A percentile compares a stretch with the other conserved stretches of the same genome.
These are phyloP conservation scores for Drosophila pegasa DNA, from an alignment of 2,888 invertebrate species.

Conservation along the genomic window DNA sequence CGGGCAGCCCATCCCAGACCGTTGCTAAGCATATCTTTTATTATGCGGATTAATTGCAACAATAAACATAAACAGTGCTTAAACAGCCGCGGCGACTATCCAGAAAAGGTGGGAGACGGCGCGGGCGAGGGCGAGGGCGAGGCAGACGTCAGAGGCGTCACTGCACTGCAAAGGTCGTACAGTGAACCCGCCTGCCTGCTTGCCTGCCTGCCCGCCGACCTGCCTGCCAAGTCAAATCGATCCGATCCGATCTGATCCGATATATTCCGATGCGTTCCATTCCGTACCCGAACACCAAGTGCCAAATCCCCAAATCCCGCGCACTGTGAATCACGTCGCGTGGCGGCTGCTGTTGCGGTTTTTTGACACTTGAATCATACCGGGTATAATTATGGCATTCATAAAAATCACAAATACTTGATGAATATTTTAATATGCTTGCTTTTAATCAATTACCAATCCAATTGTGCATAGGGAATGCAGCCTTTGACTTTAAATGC, in stretches of 20 bases:
- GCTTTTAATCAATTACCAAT: conserved; percentile 71
- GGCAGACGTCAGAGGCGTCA: conserved; percentile 30
- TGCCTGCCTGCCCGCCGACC: too few species aligned
- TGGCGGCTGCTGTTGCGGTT: conserved; percentile 53
- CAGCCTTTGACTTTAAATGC: conserved; percentile 40
- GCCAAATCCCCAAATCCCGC: conserved; percentile 35
- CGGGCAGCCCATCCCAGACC: conserved; percentile 6
- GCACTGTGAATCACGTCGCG: conserved; percentile 70
- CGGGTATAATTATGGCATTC: conserved; percentile 43
- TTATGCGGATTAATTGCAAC: conserved; percentile 63
- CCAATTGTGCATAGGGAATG: conserved; percentile 40
- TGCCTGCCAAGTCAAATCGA: conserved; percentile 13
- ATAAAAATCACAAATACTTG: conserved; percentile 66
- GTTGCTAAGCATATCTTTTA: conserved; percentile 49
- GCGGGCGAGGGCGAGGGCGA: background rate
- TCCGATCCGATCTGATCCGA: conserved; percentile 16
- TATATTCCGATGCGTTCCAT: conserved; percentile 11
- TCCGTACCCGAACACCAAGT: conserved; percentile 21
- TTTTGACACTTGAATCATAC: conserved; percentile 47
- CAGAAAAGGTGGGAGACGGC: background rate
- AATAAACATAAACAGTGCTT: conserved; percentile 72
- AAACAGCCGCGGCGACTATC: conserved; percentile 35
- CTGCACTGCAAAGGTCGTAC: conserved; percentile 75
- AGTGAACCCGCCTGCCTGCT: conserved; percentile 55
- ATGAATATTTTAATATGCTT: conserved; percentile 67